These are phyloP conservation scores for Porites cylindrica DNA, from an alignment of 92 coral and sea anemone genomes.

Conservation along the genomic window DNA sequence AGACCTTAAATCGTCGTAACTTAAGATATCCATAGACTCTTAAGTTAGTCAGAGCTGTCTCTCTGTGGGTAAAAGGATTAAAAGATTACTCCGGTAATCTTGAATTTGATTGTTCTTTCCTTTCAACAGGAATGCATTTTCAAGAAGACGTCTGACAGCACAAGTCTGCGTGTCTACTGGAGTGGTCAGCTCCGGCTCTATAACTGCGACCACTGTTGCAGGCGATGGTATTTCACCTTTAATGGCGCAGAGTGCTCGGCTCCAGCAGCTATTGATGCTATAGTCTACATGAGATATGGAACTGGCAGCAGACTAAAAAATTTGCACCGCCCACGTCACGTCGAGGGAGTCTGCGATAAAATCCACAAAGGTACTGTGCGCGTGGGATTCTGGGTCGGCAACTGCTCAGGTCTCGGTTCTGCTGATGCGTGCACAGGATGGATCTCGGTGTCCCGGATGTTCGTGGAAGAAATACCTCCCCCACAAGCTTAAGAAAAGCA, in stretches of 20 bases:
- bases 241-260: not conserved
- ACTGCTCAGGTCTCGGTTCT: not conserved
- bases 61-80: too few relatives aligned
- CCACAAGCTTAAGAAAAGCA: not conserved
- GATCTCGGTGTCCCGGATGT: not conserved
- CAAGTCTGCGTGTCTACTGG: not conserved
- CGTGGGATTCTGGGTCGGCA: not conserved
- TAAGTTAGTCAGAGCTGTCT: too few relatives aligned
- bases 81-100: not conserved
- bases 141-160: not conserved
- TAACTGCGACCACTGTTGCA: not conserved
- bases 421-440: not conserved
- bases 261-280: constrained; percentile 6
- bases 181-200: not conserved
- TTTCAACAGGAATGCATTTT: not conserved
- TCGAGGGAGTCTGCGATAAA: not conserved
- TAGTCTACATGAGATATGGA: not conserved
- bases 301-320: not conserved
- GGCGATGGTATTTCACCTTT: constrained; percentile 19
- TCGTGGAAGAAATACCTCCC: not conserved
- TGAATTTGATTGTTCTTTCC: too few relatives aligned
- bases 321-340: not conserved
- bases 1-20: too few relatives aligned
- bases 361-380: not conserved
- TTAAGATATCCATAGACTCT: too few relatives aligned